phyloP scores from a whole-genome alignment of 1,140 invertebrate genomes.

The Drosophila subpulchrella region DNA sequence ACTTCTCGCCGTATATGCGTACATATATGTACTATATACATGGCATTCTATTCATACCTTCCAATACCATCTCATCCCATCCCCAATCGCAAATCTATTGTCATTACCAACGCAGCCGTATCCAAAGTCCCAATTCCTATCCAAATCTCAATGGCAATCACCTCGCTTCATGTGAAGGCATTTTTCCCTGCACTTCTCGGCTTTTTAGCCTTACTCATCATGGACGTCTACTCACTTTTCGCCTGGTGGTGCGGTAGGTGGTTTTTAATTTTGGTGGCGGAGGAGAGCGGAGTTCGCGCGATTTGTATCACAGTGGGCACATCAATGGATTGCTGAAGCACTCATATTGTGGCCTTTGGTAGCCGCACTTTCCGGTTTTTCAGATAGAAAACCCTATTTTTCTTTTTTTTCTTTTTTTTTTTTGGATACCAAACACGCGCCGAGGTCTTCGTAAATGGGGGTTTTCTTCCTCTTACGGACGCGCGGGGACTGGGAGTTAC shows the following conservation, averaged over 20 bases:
- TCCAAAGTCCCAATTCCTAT: neutral
- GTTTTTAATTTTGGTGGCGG: neutral
- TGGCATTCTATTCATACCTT: neutral
- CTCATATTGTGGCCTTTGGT: neutral
- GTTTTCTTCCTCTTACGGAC: conserved; percentile 1
- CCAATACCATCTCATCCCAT: conserved; percentile 9
- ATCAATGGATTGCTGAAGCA: conserved; percentile 16
- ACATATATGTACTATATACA: conserved; percentile 4
- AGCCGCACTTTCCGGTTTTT: neutral
- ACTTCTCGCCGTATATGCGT: conserved; percentile 1
- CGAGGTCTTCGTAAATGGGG: conserved; percentile 12
- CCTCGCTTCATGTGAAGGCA: neutral
- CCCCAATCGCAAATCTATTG: conserved; percentile 1
- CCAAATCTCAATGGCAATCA: neutral
- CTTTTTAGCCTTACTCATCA: neutral
- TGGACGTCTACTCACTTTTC: conserved; percentile 13
- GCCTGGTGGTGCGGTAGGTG: conserved; percentile 1
- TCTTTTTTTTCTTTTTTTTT: neutral
- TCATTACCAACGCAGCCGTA: conserved; percentile 6
- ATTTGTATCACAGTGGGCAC: conserved; percentile 43
- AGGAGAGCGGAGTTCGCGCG: conserved; percentile 15
- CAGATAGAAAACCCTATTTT: neutral
- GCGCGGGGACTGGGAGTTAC: conserved; percentile 6
- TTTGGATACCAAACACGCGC: conserved; percentile 12
- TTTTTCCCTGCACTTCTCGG: neutral